Evolutionary conservation across 2,113 vertebrate genomes (phyloP).

Genomic region (Cyprinodon brontotheroides): DNA sequence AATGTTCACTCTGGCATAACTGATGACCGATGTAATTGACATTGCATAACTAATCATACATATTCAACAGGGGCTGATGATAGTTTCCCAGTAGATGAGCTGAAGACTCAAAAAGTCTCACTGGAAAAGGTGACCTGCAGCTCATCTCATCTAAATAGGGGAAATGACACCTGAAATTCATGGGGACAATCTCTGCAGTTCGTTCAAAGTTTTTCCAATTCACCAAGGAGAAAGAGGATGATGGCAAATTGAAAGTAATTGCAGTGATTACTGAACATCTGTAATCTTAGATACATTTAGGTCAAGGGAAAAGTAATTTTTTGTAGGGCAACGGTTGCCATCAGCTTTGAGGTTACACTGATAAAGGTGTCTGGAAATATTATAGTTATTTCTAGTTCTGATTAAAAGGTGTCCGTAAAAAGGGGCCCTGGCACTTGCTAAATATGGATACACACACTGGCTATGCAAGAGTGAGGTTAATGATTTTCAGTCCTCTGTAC

Average conservation of each 20-base stretch:
- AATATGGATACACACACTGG: background rate
- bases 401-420: background rate
- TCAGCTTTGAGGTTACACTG: background rate
- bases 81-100: constrained; percentile 44
- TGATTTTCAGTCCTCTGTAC: too few species aligned
- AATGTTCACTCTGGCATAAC: constrained; percentile 67
- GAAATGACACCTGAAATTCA: constrained; percentile 66
- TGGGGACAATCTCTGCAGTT: constrained; percentile 50
- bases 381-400: background rate
- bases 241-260: constrained; percentile 73
- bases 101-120: constrained; percentile 58
- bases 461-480: too few species aligned
- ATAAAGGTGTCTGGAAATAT: background rate
- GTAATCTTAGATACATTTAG: constrained; percentile 55
- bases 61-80: constrained; percentile 60
- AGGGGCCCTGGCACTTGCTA: too few species aligned
- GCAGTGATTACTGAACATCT: constrained; percentile 66
- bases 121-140: constrained; percentile 68
- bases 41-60: constrained; percentile 74
- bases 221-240: constrained; percentile 56
- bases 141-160: constrained; percentile 62
- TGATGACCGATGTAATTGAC: constrained; percentile 73
- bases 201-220: constrained; percentile 50
- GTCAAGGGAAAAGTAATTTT: constrained; percentile 61
- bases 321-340: constrained; percentile 23